Evolutionary conservation across 1,140 invertebrate genomes (phyloP).

Genomic region (Drosophila aff.): DNA sequence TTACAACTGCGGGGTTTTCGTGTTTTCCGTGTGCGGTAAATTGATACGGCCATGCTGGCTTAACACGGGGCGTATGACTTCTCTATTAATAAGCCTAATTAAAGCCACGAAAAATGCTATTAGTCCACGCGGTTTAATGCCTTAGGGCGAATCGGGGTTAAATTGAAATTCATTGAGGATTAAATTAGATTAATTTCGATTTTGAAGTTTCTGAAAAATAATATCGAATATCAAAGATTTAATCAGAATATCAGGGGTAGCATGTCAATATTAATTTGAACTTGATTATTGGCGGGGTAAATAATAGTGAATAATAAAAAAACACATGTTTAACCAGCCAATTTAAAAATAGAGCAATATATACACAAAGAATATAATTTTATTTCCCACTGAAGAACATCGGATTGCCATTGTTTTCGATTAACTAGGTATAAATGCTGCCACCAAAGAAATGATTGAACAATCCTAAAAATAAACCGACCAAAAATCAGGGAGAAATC

Average conservation of each 20-base stretch:
- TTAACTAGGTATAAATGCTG: slow-evolving; percentile 17
- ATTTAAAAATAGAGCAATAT: neutral
- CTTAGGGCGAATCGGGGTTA: slow-evolving; percentile 3
- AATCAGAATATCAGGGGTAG: neutral
- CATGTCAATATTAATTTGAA: too few species aligned
- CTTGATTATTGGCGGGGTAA: neutral
- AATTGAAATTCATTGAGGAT: slow-evolving; percentile 35
- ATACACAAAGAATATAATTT: too few species aligned
- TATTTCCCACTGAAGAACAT: neutral
- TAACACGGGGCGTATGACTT: slow-evolving; percentile 49
- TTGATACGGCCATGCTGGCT: slow-evolving; percentile 65
- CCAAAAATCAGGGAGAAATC: slow-evolving; percentile 14
- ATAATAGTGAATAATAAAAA: neutral
- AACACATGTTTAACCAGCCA: neutral
- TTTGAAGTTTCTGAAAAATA: slow-evolving; percentile 9
- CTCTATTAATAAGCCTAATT: slow-evolving; percentile 61
- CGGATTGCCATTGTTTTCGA: slow-evolving; percentile 17
- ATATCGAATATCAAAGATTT: slow-evolving; percentile 15
- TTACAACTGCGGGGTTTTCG: slow-evolving; percentile 56
- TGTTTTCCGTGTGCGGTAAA: slow-evolving; percentile 53
- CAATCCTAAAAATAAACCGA: slow-evolving; percentile 22
- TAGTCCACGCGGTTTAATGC: slow-evolving; percentile 5
- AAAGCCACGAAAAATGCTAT: slow-evolving; percentile 34
- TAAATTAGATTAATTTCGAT: slow-evolving; percentile 25
- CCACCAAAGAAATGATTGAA: slow-evolving; percentile 23